Conservation (phyloP, 2,797 vertebrate genomes). For the Carduelis carduelis region DNA sequence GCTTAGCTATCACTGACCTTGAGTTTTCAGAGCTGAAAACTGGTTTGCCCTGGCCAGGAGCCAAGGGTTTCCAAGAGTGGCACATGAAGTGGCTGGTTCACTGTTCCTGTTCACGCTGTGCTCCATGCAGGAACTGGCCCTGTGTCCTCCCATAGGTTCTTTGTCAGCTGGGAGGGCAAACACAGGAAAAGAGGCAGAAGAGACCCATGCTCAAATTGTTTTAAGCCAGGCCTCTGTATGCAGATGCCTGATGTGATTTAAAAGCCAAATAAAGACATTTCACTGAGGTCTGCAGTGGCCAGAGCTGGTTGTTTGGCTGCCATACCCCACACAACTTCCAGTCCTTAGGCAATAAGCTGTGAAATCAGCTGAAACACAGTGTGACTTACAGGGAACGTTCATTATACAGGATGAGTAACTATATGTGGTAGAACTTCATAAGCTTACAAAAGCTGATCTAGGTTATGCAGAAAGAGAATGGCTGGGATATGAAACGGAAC, state of each 20-base stretch:
- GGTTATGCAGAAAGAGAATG: neutral
- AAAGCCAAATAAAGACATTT: neutral
- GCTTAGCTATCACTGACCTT: neutral
- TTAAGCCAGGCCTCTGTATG: neutral
- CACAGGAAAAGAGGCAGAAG: neutral
- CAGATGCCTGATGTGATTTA: neutral
- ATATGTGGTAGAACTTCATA: neutral
- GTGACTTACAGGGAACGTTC: neutral
- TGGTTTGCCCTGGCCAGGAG: neutral
- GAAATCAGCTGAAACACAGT: neutral
- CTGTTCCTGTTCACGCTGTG: neutral
- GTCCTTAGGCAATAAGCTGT: neutral
- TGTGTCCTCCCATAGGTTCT: neutral
- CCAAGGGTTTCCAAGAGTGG: neutral
- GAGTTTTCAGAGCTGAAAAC: neutral
- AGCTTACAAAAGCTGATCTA: neutral
- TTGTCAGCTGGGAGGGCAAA: neutral
- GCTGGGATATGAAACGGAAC: neutral
- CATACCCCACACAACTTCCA: neutral
- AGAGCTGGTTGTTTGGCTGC: neutral
- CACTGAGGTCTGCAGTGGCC: neutral
- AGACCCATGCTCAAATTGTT: neutral
- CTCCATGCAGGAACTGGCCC: neutral
- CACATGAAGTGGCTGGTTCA: rapidly evolving
- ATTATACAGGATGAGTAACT: neutral